Evolutionary conservation across 64 coral and sea anemone species (phyloP).

Genomic region (Porites australiensis): DNA sequence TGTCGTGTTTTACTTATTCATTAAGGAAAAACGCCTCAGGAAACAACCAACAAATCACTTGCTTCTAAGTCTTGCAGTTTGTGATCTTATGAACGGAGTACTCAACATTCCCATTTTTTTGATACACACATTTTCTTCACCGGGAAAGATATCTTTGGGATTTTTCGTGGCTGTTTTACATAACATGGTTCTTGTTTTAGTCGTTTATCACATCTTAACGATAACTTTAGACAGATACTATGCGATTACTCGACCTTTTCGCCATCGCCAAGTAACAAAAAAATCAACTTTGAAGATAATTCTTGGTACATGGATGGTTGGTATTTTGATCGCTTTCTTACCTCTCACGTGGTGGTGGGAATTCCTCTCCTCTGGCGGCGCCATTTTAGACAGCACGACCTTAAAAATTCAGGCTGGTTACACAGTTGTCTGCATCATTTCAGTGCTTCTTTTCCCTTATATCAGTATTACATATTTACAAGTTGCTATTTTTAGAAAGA

Average conservation of each 20-base stretch:
- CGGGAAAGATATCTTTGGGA: not conserved
- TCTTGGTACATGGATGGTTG: slow-evolving; percentile 14
- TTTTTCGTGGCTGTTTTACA: not conserved
- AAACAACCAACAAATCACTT: slow-evolving; percentile 67
- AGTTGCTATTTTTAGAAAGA: slow-evolving; percentile 33
- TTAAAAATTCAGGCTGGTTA: slow-evolving; percentile 15
- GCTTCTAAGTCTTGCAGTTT: slow-evolving; percentile 67
- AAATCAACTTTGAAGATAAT: slow-evolving; percentile 19
- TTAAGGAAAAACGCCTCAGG: slow-evolving; percentile 30
- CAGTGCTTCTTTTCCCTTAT: slow-evolving; percentile 55
- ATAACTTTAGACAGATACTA: slow-evolving; percentile 51
- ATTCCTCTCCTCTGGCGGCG: not conserved
- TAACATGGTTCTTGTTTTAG: slow-evolving; percentile 25
- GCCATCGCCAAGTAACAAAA: slow-evolving; percentile 39
- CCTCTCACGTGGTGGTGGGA: not conserved
- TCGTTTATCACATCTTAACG: slow-evolving; percentile 41
- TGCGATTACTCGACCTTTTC: slow-evolving; percentile 35
- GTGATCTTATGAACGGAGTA: slow-evolving; percentile 68
- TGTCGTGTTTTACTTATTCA: slow-evolving; percentile 69
- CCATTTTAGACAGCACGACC: not conserved
- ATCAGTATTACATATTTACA: slow-evolving; percentile 53
- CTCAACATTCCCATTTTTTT: slow-evolving; percentile 54
- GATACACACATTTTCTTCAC: not conserved
- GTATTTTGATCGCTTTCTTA: not conserved
- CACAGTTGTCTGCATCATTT: slow-evolving; percentile 43